Percentiles rank a stretch among this genome's conserved stretches.
These are phyloP conservation scores for Palloptera scutellata DNA, from an alignment of 2,888 invertebrate genomes.

Conservation along the genomic window DNA sequence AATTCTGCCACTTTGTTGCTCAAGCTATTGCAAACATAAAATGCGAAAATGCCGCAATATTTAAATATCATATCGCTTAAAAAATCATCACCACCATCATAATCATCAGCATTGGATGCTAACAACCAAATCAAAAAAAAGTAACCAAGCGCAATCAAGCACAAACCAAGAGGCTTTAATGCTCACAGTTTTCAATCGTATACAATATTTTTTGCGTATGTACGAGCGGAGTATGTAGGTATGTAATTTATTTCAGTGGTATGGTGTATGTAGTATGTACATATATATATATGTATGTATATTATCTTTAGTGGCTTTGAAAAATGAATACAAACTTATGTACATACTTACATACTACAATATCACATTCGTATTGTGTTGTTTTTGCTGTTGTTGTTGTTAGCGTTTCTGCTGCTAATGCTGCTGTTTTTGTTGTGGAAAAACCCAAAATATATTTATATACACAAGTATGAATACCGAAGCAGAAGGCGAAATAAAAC, in stretches of 20 bases:
- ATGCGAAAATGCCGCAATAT: too few species aligned
- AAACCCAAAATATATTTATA: slow-evolving; percentile 41
- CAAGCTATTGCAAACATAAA: too few species aligned
- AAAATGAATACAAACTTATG: not conserved
- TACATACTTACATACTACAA: not conserved
- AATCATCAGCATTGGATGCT: too few species aligned
- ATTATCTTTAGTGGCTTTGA: not conserved
- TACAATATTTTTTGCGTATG: too few species aligned
- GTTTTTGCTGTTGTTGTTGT: not conserved
- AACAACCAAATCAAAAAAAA: too few species aligned
- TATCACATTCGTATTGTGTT: not conserved
- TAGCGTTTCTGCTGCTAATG: slow-evolving; percentile 16
- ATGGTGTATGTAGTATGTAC: not conserved
- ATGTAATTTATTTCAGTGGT: slow-evolving; percentile 2
- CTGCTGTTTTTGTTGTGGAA: slow-evolving; percentile 36
- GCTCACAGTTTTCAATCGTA: too few species aligned
- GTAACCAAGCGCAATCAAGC: too few species aligned
- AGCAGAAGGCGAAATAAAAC: not conserved
- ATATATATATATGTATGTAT: not conserved
- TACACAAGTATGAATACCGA: not conserved
- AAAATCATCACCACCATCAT: too few species aligned
- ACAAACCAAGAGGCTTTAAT: too few species aligned
- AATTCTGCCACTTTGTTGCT: too few species aligned
- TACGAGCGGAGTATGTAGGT: not conserved
- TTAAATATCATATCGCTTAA: too few species aligned